Conservation (phyloP, 1,140 invertebrate species). For the Drosophila kurseongensis region DNA sequence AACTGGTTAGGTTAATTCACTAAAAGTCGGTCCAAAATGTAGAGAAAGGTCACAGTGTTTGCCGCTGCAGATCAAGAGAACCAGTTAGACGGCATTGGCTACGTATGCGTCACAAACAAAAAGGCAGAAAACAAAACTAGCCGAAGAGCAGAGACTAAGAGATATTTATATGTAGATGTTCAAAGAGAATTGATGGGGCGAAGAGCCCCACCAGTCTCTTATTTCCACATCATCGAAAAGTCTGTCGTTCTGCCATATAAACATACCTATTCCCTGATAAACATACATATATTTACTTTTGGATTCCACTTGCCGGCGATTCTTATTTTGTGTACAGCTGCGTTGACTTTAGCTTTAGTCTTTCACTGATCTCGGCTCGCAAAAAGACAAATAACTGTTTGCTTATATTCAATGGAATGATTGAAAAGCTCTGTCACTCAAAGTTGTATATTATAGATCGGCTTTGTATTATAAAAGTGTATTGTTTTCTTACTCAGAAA, state of each 20-base stretch:
- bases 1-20: constrained; percentile 46
- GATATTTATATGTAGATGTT: not conserved
- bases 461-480: too few relatives aligned
- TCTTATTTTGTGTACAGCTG: constrained; percentile 20
- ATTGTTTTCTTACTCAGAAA: too few relatives aligned
- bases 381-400: constrained; percentile 18
- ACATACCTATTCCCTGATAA: not conserved
- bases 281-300: constrained; percentile 6
- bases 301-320: constrained; percentile 10
- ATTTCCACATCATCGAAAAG: not conserved
- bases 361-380: constrained; percentile 10
- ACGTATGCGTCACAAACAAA: constrained; percentile 13
- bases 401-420: not conserved
- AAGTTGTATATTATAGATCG: not conserved
- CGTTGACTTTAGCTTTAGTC: constrained; percentile 8
- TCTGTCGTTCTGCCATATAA: constrained; percentile 12
- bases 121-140: constrained; percentile 2
- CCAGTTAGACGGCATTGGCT: constrained; percentile 43
- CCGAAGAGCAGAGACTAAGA: constrained; percentile 18
- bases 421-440: not conserved
- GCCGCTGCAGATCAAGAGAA: constrained; percentile 30
- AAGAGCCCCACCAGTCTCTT: constrained; percentile 15
- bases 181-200: constrained; percentile 3
- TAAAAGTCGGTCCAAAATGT: constrained; percentile 34
- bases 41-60: constrained; percentile 50